Base-by-base conservation (phyloP, 92 coral and sea anemone species). In the Pocillopora meandrina region DNA sequence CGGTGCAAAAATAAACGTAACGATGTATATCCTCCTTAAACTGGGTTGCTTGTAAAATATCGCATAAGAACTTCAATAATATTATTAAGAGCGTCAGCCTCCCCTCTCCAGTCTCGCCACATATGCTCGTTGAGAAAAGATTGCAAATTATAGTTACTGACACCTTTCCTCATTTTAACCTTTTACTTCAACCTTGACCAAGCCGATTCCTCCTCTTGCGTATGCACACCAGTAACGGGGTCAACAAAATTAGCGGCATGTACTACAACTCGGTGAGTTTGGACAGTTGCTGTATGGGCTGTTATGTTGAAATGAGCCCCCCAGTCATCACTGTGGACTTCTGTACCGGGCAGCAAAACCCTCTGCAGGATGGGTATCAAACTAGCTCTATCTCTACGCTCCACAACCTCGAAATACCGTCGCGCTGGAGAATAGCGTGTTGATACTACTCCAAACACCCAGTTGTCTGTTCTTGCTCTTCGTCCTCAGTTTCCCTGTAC, bases 61-160 rank as follows among this genome's bases (percentile, higher is more conserved):
- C 75, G 64, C 10, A 0, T 5, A 61, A 61, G 4, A 13, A 61
- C 64, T 13, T 13, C 3, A 61, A 61, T 13, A 61, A 61, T 61
- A 12, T 61, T 61, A 13, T 61, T 18, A 26, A 42, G 2, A 42
- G 8, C 8, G 52, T 42, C 52, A 3, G 52, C 52, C 52, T 42
- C 52, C 4, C 71, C 71, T 7, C 71, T 65, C 71, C 35, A 65
- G n/a, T 65, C 81, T 31, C 81, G 17, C 81, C 81, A 76, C 81
- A 76, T 76, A 33, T 62, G 66, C 55, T 76, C 69, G 13, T 61
- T 11, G 69, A 77, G 81, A 20, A 76, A 76, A 15, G 67, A 62
- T 76, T 61, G 49, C 23, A 33, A 58, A 31, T 60, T 16, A 21
- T 77, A 9, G n/a, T 34, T 18, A 56, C 70, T 33, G 34, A 77